These are phyloP conservation scores for Mythimna albipuncta DNA, from an alignment of 2,888 invertebrate genomes.

Conservation along the genomic window DNA sequence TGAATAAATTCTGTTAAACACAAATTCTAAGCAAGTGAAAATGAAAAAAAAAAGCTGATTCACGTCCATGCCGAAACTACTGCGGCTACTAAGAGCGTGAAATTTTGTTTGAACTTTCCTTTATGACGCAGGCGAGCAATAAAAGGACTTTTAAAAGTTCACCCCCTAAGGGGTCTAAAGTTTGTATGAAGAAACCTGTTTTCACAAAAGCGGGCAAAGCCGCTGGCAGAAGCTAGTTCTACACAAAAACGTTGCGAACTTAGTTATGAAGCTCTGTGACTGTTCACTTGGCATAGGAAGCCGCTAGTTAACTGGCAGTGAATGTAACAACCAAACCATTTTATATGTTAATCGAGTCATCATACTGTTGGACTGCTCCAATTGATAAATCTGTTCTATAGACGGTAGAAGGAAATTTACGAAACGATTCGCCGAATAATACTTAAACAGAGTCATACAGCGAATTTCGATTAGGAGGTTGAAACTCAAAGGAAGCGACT, in stretches of 20 bases:
- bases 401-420: slow-evolving; percentile 16
- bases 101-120: too few species aligned
- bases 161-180: too few species aligned
- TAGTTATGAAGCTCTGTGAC: slow-evolving; percentile 19
- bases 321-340: slow-evolving; percentile 41
- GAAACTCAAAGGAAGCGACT: not conserved
- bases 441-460: not conserved
- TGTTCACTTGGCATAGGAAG: slow-evolving; percentile 52
- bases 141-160: too few species aligned
- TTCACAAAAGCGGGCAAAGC: too few species aligned
- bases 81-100: too few species aligned
- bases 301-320: slow-evolving; percentile 43
- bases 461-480: slow-evolving; percentile 9
- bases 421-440: slow-evolving; percentile 42
- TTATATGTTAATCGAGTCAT: slow-evolving; percentile 38
- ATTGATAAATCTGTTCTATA: slow-evolving; percentile 49
- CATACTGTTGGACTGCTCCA: slow-evolving; percentile 34
- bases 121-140: too few species aligned
- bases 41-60: not conserved
- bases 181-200: too few species aligned
- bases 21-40: slow-evolving; percentile 3
- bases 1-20: not conserved
- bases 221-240: too few species aligned
- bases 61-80: not conserved
- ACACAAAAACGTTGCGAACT: slow-evolving; percentile 5